Conservation (phyloP, 2,113 vertebrate genomes). For the Tautogolabrus adspersus region DNA sequence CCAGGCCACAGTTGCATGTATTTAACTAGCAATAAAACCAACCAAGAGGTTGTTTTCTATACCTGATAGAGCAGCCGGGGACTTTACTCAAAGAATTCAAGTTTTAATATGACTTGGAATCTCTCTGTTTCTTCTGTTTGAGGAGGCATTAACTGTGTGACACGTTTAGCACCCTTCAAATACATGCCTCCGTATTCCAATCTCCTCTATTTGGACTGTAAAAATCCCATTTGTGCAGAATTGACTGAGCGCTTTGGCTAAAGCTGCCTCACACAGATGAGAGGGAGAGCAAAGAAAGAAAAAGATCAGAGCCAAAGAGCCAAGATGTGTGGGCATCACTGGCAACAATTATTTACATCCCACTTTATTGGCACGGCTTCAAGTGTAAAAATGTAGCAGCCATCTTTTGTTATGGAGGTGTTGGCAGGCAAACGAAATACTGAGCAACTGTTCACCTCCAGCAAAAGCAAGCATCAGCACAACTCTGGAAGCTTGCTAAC, state of each 20-base stretch:
- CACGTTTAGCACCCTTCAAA: slow-evolving; percentile 66
- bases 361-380: slow-evolving; percentile 40
- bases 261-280: slow-evolving; percentile 53
- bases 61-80: slow-evolving; percentile 42
- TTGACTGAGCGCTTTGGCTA: slow-evolving; percentile 71
- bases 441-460: slow-evolving; percentile 7
- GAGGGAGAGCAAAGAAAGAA: slow-evolving; percentile 44
- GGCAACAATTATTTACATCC: slow-evolving; percentile 51
- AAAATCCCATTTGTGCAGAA: slow-evolving; percentile 71
- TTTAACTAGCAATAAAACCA: slow-evolving; percentile 41
- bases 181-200: slow-evolving; percentile 56
- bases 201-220: slow-evolving; percentile 68
- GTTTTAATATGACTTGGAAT: slow-evolving; percentile 60
- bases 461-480: slow-evolving; percentile 26
- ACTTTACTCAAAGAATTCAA: slow-evolving; percentile 45
- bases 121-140: slow-evolving; percentile 45
- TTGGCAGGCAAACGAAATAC: slow-evolving; percentile 7
- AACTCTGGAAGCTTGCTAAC: slow-evolving; percentile 18
- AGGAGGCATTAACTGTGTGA: slow-evolving; percentile 62
- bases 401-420: slow-evolving; percentile 30
- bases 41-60: slow-evolving; percentile 24
- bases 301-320: slow-evolving; percentile 31
- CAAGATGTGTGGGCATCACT: slow-evolving; percentile 42
- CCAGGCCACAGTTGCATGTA: slow-evolving; percentile 45
- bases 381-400: slow-evolving; percentile 43